Evolutionary conservation across 2,797 vertebrate genomes (phyloP).

Genomic region (Rhinoraja longicauda): DNA sequence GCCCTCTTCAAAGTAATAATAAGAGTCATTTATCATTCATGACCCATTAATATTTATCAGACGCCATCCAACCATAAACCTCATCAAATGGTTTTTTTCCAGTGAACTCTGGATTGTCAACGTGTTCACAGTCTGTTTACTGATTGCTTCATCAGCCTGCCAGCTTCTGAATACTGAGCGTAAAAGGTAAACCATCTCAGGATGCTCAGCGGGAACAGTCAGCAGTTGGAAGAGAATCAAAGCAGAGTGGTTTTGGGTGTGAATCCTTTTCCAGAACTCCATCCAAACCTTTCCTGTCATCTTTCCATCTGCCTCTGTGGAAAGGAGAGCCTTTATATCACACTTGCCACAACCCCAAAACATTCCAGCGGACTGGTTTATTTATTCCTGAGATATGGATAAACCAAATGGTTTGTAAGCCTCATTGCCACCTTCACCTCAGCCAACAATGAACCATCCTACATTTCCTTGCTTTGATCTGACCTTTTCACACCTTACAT

Average conservation of each 20-base stretch:
- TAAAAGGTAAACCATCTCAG: background rate
- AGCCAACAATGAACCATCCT: too few species aligned
- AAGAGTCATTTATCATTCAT: background rate
- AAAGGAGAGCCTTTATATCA: background rate
- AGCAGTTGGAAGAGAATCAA: background rate
- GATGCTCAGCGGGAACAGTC: background rate
- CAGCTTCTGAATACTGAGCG: background rate
- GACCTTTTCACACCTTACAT: too few species aligned
- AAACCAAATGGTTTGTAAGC: too few species aligned
- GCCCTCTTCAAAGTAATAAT: background rate
- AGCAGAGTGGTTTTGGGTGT: background rate
- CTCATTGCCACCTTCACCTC: too few species aligned
- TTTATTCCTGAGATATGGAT: too few species aligned
- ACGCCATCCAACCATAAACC: background rate
- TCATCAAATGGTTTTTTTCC: background rate
- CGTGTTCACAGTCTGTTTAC: background rate
- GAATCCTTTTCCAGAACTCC: background rate
- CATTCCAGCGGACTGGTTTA: background rate
- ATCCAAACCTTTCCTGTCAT: background rate
- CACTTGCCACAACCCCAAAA: too few species aligned
- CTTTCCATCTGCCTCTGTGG: too few species aligned
- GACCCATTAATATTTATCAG: constrained; percentile 1
- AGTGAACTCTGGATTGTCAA: background rate
- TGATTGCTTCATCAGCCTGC: background rate
- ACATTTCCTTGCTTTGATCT: too few species aligned